Evolutionary conservation across 2,888 invertebrate genomes (phyloP), one percentile per base, ranked within the genome.

Genomic region (Thymelicus acteon): DNA sequence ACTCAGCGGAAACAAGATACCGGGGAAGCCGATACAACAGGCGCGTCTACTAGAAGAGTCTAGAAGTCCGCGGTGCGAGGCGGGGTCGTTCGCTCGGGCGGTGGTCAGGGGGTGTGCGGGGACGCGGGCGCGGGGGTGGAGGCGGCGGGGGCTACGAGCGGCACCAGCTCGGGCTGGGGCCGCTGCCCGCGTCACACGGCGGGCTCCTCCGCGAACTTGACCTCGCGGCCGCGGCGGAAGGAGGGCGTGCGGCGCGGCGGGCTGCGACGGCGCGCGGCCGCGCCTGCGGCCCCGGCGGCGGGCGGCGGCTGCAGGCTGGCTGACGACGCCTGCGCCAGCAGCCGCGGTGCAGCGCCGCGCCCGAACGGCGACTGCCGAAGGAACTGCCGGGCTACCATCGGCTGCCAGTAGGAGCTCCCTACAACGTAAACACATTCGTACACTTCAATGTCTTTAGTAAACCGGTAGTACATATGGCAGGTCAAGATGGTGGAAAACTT

Each of bases 301-400:
- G 93, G 89, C 78, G 10, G 84, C 62, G 93, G 89, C 78, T 94
- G 94, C 78, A 94, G 79, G 76, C 94, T 92, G 52, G 94, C 92
- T 0, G 94, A 93, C 24, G 94, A 93, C 40, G 89, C 86, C 78
- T 94, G 94, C 54, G 92, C 77, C 67, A 90, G 72, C 71, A 92
- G 80, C 66, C 88, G 86, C 39, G 89, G 85, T 10, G 84, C 83
- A 61, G 80, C 76, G 72, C 79, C 77, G 72, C 88, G 88, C 37
- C 87, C 85, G 89, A 96, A 96, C 67, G 96, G 96, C 61, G 96
- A 96, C 74, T 95, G 94, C 31, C 94, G 94, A 19, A 96, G 95
- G 83, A 96, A 96, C 86, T 96, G 97, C 72, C 95, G 96, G 40
- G 96, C 96, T 62, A 96, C 95, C 73, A 96, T 86, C 7, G 96